Base-by-base conservation (phyloP, 64 coral and sea anemone species). In the Stylophora pistillata region DNA sequence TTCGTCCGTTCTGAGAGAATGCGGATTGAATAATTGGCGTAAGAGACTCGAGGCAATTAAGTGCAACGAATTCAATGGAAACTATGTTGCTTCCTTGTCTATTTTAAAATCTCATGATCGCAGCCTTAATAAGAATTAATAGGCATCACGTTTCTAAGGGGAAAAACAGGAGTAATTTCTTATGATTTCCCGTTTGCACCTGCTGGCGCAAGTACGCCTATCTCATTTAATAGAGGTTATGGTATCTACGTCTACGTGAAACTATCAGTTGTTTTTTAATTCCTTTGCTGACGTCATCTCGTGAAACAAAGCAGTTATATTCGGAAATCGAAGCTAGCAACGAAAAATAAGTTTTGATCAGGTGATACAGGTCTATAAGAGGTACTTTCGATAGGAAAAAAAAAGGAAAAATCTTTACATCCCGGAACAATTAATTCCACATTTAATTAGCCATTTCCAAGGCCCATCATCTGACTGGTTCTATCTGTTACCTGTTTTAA, bases 1-100 rank as follows among this genome's bases (percentile, higher is more conserved):
- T 82, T 82, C 79, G 58, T 82, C 79, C 65, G 5, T 11, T 41
- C 20, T 37, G 3, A 9, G 12, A 82, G 79, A 82, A 82, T 82
- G 79, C 79, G 79, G 79, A 82, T 82, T 60, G 21, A 20, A 82
- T 18, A 25, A 16, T 47, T 47, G 37, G 37, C 37, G 37, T 7
- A 4, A 47, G 37, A 47, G 37, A 23, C 18, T 66, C 18, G 63
- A 15, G 23, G 6, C 79, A 47, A 18, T 13, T 63, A 2, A 41
- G 21, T 66, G 63, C 10, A 66, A n/a, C n/a, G 63, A 66, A 25
- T 47, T 47, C 3, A 47, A 47, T 47, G 37, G 37, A 47, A 47
- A 47, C 37, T 7, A 47, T 47, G 37, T 47, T 66, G 63, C 25
- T 66, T 25, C 63, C 20, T 25, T 66, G 21, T 66, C 63, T 66